Conservation (phyloP, 1,140 invertebrate species). For the Ericerus pela region DNA sequence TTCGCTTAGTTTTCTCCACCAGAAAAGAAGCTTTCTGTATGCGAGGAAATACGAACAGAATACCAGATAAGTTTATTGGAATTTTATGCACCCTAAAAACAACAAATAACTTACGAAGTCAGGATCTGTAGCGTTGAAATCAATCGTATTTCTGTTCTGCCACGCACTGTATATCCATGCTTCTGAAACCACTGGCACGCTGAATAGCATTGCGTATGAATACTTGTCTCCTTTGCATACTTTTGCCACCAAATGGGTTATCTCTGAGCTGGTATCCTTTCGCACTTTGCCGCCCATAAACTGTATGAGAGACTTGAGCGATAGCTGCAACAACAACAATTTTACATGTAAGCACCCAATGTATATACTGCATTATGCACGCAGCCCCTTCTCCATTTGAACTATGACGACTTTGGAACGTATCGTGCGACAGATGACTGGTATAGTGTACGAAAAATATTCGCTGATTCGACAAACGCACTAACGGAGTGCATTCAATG, state of each 20-base stretch:
- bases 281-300: constrained; percentile 91
- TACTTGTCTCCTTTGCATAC: constrained; percentile 75
- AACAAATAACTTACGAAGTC: constrained; percentile 46
- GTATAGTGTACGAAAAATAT: too few species aligned
- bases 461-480: too few species aligned
- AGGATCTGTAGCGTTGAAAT: constrained; percentile 48
- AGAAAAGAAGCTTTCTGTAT: not conserved
- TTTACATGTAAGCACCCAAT: constrained; percentile 13
- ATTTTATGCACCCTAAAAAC: not conserved
- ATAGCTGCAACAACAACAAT: constrained; percentile 26
- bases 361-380: too few species aligned
- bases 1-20: not conserved
- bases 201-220: constrained; percentile 69
- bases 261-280: constrained; percentile 68
- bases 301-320: constrained; percentile 62
- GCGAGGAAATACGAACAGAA: not conserved
- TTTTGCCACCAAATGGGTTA: constrained; percentile 85
- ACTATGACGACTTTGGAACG: too few species aligned
- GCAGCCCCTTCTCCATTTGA: too few species aligned
- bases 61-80: constrained; percentile 15
- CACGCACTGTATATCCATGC: constrained; percentile 79
- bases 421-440: too few species aligned
- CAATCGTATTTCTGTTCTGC: constrained; percentile 51
- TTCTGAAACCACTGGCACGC: constrained; percentile 69
- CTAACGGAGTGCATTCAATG: too few species aligned